Conservation (phyloP, 2,113 vertebrate genomes). For the Hippoglossus stenolepis region DNA sequence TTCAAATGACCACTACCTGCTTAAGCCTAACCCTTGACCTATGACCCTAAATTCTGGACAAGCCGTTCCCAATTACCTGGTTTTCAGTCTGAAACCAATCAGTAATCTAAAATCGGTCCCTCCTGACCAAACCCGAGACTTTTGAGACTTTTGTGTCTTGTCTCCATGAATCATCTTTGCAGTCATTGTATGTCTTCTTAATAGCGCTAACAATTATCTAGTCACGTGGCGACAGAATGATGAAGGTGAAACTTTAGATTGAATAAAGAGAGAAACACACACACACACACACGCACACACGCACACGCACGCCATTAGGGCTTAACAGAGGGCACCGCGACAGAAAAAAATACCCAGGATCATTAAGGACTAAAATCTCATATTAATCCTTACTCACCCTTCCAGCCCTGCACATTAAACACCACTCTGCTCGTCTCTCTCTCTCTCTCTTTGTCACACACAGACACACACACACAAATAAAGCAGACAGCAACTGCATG, state of each 20-base stretch:
- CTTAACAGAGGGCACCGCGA: conserved; percentile 28
- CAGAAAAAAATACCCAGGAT: conserved; percentile 9
- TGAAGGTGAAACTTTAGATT: too few species aligned
- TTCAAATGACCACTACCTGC: neutral
- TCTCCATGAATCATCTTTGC: too few species aligned
- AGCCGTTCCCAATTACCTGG: neutral
- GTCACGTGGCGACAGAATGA: too few species aligned
- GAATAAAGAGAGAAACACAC: too few species aligned
- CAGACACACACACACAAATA: conserved; percentile 17
- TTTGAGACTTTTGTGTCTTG: too few species aligned
- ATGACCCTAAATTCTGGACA: neutral
- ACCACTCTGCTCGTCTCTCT: conserved; percentile 19
- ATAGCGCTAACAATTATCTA: too few species aligned
- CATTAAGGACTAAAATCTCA: conserved; percentile 57
- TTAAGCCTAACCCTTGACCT: neutral
- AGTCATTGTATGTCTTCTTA: too few species aligned
- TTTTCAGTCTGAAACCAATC: neutral
- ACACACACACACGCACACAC: neutral
- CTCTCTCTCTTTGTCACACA: neutral
- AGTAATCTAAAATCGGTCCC: neutral
- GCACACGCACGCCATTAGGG: conserved; percentile 20
- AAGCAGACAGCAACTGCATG: conserved; percentile 7
- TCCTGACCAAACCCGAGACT: too few species aligned
- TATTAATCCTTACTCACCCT: conserved; percentile 70
- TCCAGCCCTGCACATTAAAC: conserved; percentile 60